Evolutionary conservation across 2,888 invertebrate genomes (phyloP).

Genomic region (Bombyx huttoni): DNA sequence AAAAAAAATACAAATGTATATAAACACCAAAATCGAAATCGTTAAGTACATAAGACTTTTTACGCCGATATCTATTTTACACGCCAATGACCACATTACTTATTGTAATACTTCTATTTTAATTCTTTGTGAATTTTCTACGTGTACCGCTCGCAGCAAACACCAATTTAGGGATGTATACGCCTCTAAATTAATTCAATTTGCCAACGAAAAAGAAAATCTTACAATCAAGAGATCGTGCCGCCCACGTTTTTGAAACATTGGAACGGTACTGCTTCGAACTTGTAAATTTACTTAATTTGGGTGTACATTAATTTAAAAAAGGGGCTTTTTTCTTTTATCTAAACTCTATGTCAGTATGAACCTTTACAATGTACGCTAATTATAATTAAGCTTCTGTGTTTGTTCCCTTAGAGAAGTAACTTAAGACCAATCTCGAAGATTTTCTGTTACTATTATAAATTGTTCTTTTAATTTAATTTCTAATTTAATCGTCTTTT

Average conservation of each 20-base stretch:
- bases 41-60: too few relatives aligned
- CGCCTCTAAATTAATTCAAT: constrained; percentile 28
- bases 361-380: neutral
- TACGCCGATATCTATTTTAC: too few relatives aligned
- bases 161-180: constrained; percentile 28
- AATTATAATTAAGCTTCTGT: constrained; percentile 1
- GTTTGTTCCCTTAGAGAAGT: neutral
- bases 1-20: too few relatives aligned
- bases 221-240: constrained; percentile 15
- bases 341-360: neutral
- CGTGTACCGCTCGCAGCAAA: constrained; percentile 35
- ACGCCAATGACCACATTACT: too few relatives aligned
- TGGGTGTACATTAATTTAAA: constrained; percentile 9
- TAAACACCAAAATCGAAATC: too few relatives aligned
- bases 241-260: constrained; percentile 20
- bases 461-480: too few relatives aligned
- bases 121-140: constrained; percentile 22
- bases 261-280: constrained; percentile 7
- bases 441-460: too few relatives aligned
- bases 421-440: too few relatives aligned
- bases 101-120: neutral
- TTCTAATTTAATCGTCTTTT: too few relatives aligned
- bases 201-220: constrained; percentile 28
- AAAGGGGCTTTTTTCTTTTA: neutral
- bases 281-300: constrained; percentile 12